Evolutionary conservation across 2,113 vertebrate species (phyloP), one percentile per base, ranked within the genome.

Genomic region (Marmota flaviventris): DNA sequence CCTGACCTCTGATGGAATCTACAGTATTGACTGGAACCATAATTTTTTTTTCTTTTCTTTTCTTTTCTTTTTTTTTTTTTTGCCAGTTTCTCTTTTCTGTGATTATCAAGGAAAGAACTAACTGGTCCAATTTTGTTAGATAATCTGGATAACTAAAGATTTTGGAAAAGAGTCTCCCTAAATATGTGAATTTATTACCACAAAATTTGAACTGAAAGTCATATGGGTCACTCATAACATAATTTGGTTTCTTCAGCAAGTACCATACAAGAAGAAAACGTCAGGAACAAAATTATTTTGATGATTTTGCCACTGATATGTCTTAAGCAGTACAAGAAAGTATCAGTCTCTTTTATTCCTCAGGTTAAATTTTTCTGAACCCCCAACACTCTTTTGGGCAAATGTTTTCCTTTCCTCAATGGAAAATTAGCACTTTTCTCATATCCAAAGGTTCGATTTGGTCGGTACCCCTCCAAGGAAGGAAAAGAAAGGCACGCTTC

Each of bases 61-160:
- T n/a, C 91, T 48, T 45, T 9, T 45, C 8, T 45, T 51, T 13
- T 51, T 12, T 12, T 2, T 48, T 11, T 91, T 70, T 79, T 61
- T 37, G 34, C 48, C 79, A 83, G 88, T 76, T 90, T 90, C 70
- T 87, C 39, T 92, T 78, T 51, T 79, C n/a, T 70, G 25, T 73
- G 45, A 56, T 58, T 77, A 27, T 8, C 12, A 16, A 53, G 27
- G 61, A 79, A 89, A 88, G 34, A 96, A 42, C 27, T 56, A 58
- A 81, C 6, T 63, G 27, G 5, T 29, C 25, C 12, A 11, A 12
- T 73, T 84, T 88, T 42, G 76, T 22, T 78, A 27, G 37, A 53
- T 79, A 48, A 81, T 76, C 24, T 58, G 18, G 18, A 45, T 70
- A 81, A 77, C 61, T 63, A 86, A 73, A 61, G 32, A 84, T 76